Percentiles rank a stretch among this genome's conserved stretches.
phyloP scores from a whole-genome alignment of 2,113 vertebrate species.

The Morone chrysops region DNA sequence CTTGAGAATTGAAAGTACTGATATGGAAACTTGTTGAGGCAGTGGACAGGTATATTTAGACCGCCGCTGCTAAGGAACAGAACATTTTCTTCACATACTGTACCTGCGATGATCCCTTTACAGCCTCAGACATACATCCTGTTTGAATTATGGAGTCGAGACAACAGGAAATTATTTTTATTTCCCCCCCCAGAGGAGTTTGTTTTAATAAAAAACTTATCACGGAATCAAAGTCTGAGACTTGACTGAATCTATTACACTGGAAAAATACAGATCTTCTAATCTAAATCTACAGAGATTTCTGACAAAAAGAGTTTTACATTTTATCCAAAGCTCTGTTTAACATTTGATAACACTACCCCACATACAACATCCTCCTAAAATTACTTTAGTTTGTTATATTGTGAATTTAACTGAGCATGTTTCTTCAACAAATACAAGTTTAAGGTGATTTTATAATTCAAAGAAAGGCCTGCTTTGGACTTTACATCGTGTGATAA shows the following conservation, averaged over 20 bases:
- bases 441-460: background rate
- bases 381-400: no score
- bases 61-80: background rate
- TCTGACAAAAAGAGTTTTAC: background rate
- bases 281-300: no score
- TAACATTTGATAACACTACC: background rate
- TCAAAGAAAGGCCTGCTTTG: background rate
- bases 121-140: slow-evolving; percentile 3
- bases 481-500: background rate
- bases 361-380: background rate
- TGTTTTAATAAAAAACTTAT: background rate
- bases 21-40: background rate
- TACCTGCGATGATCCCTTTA: background rate
- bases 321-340: background rate
- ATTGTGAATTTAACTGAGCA: no score
- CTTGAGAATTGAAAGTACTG: background rate
- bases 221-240: background rate
- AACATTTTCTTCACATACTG: background rate
- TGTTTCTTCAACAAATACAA: no score
- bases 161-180: slow-evolving; percentile 9
- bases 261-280: background rate
- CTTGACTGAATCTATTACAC: background rate
- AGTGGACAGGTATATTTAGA: background rate
- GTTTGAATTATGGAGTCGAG: background rate
- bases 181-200: background rate